phyloP scores from a whole-genome alignment of 2,888 invertebrate genomes.

The Spialia ferax region DNA sequence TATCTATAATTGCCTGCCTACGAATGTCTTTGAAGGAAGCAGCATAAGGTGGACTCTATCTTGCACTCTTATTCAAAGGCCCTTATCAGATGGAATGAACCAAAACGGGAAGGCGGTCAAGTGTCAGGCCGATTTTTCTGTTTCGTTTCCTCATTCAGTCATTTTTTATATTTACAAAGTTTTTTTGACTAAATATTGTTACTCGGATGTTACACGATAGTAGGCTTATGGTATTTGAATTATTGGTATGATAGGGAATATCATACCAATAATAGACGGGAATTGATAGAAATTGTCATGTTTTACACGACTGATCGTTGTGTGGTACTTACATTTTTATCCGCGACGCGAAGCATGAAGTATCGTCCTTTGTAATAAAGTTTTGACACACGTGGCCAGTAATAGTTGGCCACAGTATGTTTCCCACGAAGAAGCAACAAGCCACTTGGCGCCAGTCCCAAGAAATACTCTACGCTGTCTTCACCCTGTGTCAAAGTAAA shows the following conservation, averaged over 20 bases:
- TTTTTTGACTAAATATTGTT: no score
- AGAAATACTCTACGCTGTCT: constrained; percentile 98
- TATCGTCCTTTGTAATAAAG: constrained; percentile 98
- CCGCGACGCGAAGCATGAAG: constrained; percentile 98
- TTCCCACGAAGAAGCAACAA: constrained; percentile 97
- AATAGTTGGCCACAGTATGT: constrained; percentile 98
- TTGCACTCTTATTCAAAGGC: constrained; percentile 74
- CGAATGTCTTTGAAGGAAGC: constrained; percentile 84
- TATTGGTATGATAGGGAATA: no score
- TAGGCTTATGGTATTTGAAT: no score
- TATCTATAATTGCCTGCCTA: constrained; percentile 85
- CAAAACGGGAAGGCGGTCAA: constrained; percentile 74
- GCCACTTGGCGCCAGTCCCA: constrained; percentile 98
- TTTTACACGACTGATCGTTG: background rate
- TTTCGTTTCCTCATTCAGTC: constrained; percentile 30
- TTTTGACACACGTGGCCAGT: constrained; percentile 99
- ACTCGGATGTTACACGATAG: no score
- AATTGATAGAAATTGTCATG: background rate
- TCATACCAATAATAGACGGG: no score
- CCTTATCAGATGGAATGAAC: constrained; percentile 67
- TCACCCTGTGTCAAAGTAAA: constrained; percentile 90
- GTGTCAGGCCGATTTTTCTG: constrained; percentile 50
- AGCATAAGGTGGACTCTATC: constrained; percentile 76
- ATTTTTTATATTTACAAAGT: constrained; percentile 11
- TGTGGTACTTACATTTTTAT: constrained; percentile 98